A percentile compares a stretch with the other conserved stretches of the same genome.
These are phyloP conservation scores for Zosterops hypoxanthus DNA, from an alignment of 2,113 vertebrate genomes.

Conservation along the genomic window DNA sequence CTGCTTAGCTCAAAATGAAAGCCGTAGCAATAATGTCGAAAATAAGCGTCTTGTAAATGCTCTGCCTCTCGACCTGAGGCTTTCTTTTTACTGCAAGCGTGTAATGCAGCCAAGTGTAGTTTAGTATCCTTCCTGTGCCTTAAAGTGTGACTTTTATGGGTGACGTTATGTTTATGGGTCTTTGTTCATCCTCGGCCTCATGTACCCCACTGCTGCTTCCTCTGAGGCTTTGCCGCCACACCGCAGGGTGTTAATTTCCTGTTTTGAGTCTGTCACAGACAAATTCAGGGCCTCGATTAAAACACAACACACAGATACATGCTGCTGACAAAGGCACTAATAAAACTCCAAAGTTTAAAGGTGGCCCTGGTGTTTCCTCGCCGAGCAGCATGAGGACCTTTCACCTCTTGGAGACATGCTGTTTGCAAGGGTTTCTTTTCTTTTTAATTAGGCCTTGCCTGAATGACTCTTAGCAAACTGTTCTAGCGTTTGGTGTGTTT, in stretches of 20 bases:
- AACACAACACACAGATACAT: constrained; percentile 34
- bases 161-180: constrained; percentile 63
- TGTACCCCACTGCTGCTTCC: constrained; percentile 58
- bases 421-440: constrained; percentile 48
- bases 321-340: constrained; percentile 62
- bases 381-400: not conserved
- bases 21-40: not conserved
- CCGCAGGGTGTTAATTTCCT: constrained; percentile 75
- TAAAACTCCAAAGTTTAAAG: constrained; percentile 65
- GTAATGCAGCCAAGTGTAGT: constrained; percentile 39
- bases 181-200: constrained; percentile 60
- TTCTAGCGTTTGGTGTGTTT: not conserved
- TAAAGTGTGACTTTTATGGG: constrained; percentile 68
- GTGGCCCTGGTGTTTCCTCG: constrained; percentile 65
- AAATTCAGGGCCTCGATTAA: constrained; percentile 56
- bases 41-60: not conserved
- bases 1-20: not conserved
- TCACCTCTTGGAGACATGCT: constrained; percentile 48
- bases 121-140: constrained; percentile 67
- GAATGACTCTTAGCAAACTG: constrained; percentile 32
- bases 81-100: not conserved
- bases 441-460: constrained; percentile 35
- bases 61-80: not conserved
- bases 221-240: constrained; percentile 62
- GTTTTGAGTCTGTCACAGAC: constrained; percentile 66